phyloP scores from a whole-genome alignment of 2,797 vertebrate genomes.

The Karalla daura region DNA sequence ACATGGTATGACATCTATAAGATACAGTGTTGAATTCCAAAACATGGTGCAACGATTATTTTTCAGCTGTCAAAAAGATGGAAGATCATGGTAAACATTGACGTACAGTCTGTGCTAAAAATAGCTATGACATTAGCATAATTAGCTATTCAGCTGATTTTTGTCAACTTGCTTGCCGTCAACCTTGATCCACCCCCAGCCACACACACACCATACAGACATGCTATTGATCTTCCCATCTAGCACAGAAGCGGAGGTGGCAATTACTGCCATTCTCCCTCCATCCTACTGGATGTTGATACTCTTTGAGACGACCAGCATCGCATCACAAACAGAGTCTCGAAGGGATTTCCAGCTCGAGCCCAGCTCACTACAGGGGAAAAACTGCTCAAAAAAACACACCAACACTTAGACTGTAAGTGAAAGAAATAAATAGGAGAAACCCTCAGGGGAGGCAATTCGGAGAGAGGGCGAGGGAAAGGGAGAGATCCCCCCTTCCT shows the following conservation, averaged over 20 bases:
- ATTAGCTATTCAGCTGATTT: not conserved
- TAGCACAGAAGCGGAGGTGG: not conserved
- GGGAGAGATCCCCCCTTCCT: conserved; percentile 1
- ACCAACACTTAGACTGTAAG: conserved; percentile 6
- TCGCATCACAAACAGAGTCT: not conserved
- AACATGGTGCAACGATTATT: too few relatives aligned
- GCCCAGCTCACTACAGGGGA: not conserved
- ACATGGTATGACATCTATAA: too few relatives aligned
- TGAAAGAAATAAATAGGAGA: conserved; percentile 15
- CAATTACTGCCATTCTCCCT: not conserved
- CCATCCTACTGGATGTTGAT: not conserved
- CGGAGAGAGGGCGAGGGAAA: conserved; percentile 23
- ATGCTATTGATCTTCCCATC: not conserved
- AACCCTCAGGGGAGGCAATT: conserved; percentile 18
- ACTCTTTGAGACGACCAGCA: not conserved
- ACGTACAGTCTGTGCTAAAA: too few relatives aligned
- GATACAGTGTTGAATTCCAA: too few relatives aligned
- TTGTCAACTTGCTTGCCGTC: not conserved
- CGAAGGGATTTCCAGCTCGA: not conserved
- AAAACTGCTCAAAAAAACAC: not conserved
- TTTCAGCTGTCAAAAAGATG: too few relatives aligned
- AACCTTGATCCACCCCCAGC: not conserved
- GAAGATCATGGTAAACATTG: too few relatives aligned
- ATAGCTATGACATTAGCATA: too few relatives aligned
- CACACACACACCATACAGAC: not conserved